These are phyloP conservation scores for Sebastes paucispinis DNA, from an alignment of 2,797 vertebrate species.

Conservation along the genomic window DNA sequence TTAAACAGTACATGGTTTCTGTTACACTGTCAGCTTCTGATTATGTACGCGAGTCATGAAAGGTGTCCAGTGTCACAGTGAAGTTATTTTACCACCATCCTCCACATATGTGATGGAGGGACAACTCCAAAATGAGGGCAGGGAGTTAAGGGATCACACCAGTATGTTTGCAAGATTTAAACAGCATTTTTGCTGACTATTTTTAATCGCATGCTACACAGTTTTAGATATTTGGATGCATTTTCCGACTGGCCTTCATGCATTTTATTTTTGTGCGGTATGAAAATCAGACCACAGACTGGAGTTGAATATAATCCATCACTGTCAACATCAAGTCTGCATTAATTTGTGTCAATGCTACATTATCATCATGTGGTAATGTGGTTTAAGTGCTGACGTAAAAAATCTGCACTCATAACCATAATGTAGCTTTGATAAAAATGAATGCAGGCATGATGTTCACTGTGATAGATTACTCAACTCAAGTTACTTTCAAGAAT, in stretches of 20 bases:
- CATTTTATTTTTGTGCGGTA: background rate
- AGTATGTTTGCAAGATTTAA: background rate
- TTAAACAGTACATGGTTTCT: slow-evolving; percentile 1
- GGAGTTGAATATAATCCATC: background rate
- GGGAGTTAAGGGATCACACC: background rate
- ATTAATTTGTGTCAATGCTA: background rate
- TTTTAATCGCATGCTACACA: no score
- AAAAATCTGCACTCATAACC: background rate
- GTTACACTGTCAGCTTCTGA: slow-evolving; percentile 21
- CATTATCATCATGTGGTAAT: background rate
- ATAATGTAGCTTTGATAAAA: background rate
- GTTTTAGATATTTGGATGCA: background rate
- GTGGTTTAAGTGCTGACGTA: background rate
- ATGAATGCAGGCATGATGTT: background rate
- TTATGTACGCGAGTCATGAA: background rate
- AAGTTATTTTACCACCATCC: slow-evolving; percentile 1
- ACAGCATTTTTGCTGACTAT: background rate
- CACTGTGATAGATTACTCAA: background rate
- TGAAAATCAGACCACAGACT: background rate
- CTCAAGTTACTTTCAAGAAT: background rate
- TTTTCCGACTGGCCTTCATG: background rate
- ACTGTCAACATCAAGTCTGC: background rate
- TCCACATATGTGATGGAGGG: background rate
- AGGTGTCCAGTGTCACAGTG: slow-evolving; percentile 26
- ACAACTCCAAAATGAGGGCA: background rate